Percentiles rank a stretch among this genome's conserved stretches.
These are phyloP conservation scores for Lanistes nyassanus DNA, from an alignment of 1,140 invertebrate genomes.

Conservation along the genomic window DNA sequence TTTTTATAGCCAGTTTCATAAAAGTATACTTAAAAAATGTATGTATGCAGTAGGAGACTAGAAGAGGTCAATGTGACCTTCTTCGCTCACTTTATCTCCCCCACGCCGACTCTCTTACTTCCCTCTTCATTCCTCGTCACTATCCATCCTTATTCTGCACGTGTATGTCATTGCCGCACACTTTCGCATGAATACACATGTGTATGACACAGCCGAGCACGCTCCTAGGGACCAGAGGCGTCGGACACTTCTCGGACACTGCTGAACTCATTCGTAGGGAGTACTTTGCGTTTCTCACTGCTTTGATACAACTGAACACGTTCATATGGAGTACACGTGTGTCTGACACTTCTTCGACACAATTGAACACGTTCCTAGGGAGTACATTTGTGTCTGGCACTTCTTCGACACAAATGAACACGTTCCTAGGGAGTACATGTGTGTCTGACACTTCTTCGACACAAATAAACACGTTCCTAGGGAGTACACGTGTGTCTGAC, in stretches of 20 bases:
- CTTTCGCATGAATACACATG: neutral
- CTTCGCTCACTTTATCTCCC: conserved; percentile 1
- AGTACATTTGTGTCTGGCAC: too few species aligned
- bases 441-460: too few species aligned
- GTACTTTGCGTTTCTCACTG: neutral
- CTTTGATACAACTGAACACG: neutral
- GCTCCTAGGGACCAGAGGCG: neutral
- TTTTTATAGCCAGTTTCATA: too few species aligned
- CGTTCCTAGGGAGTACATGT: too few species aligned
- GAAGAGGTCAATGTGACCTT: too few species aligned
- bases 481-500: too few species aligned
- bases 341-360: neutral
- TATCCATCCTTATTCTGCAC: conserved; percentile 1
- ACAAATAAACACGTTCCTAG: too few species aligned
- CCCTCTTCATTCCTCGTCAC: neutral
- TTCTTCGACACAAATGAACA: too few species aligned
- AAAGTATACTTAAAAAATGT: too few species aligned
- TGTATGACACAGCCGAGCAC: neutral
- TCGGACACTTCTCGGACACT: neutral
- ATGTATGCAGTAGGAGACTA: too few species aligned
- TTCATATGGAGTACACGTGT: neutral
- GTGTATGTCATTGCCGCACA: neutral
- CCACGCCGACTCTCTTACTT: neutral
- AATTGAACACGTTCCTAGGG: too few species aligned
- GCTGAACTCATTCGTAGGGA: neutral